Base-by-base conservation (phyloP, 2,888 invertebrate species). In the Apocheima hispidaria region DNA sequence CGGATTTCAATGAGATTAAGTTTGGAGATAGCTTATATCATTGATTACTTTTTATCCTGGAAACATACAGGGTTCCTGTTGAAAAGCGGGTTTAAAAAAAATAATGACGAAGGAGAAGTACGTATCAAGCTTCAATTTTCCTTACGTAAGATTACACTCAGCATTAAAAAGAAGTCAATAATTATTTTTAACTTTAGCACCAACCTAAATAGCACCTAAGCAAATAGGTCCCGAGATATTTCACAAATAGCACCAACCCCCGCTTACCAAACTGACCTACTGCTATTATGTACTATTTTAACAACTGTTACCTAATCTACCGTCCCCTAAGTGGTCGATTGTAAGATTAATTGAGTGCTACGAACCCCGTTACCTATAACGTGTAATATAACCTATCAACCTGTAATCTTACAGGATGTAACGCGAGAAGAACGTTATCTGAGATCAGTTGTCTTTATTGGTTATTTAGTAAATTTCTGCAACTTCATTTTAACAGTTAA, bases 291-390 rank as follows among this genome's bases (percentile, higher is more conserved):
- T 9, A 6, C 6, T 7, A 48, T 38, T 26, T 16, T 18, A 41
- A 20, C 66, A 66, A 65, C 69, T 46, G 23, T 46, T 46, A 48
- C 62, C 65, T 66, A 68, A 61, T 60, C 54, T 60, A 51, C 20
- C 52, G 41, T 41, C 50, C 61, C 66, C 68, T 77, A 80, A 82
- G 75, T 76, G 79, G 72, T 57, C 64, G 76, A 79, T 82, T 80
- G 80, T 79, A 72, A 78, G 81, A 82, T 82, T 81, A 81, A 79
- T 75, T 61, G 60, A 56, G 52, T 38, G 40, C 50, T 61, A 59
- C 50, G 41, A 55, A 50, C 12, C 38, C 62, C 63, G 63, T 63
- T 63, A 55, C 50, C 36, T 41, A 7, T 61, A 53, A 51, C 44
- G 30, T 60, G 50, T 46, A 52, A 57, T 57, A 48, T 62, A 56